Evolutionary conservation across 1,140 invertebrate species (phyloP).

Genomic region (Eciton burchellii): DNA sequence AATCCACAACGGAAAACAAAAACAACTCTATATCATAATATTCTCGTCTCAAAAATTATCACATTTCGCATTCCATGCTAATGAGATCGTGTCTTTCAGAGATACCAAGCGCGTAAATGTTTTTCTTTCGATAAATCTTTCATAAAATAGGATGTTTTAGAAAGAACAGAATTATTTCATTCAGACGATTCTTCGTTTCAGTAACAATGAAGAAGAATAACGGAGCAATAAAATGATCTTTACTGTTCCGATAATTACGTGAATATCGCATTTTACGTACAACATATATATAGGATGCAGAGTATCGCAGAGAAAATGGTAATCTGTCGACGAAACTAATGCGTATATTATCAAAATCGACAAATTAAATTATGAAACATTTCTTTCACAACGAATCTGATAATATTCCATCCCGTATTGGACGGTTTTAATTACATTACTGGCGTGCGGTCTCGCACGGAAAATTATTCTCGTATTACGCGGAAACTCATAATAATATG

Average conservation of each 20-base stretch:
- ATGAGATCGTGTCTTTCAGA: background rate
- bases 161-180: no score
- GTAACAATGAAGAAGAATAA: no score
- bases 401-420: constrained; percentile 17
- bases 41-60: constrained; percentile 16
- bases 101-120: background rate
- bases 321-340: background rate
- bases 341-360: background rate
- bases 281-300: background rate
- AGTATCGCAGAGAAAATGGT: background rate
- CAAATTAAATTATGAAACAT: constrained; percentile 3
- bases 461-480: constrained; percentile 25
- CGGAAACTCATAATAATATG: constrained; percentile 13
- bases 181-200: no score
- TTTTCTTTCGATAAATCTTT: background rate
- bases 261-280: background rate
- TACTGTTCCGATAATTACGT: background rate
- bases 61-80: background rate
- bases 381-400: background rate
- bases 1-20: constrained; percentile 8
- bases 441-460: background rate
- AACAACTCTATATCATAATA: constrained; percentile 25
- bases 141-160: background rate
- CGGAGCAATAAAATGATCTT: background rate
- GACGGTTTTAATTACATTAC: constrained; percentile 17